Evolutionary conservation across 1,140 invertebrate species (phyloP).

Genomic region (Cydia amplana): DNA sequence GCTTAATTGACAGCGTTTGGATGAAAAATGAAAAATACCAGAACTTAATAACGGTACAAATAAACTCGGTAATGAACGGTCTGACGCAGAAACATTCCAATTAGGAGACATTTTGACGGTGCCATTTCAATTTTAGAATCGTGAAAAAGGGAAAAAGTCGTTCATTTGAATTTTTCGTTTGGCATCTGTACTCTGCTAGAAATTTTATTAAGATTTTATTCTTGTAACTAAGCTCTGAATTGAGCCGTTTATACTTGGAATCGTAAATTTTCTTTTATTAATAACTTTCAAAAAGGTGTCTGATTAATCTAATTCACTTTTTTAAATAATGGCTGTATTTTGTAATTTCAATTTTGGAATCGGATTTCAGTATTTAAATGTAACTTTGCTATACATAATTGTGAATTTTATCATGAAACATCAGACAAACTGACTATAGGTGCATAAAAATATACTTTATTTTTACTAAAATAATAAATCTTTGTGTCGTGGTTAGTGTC

Average conservation of each 20-base stretch:
- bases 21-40: neutral
- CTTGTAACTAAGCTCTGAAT: neutral
- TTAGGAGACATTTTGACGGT: constrained; percentile 13
- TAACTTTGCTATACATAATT: too few species aligned
- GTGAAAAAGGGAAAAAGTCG: neutral
- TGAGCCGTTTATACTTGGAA: neutral
- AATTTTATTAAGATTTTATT: neutral
- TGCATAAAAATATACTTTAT: too few species aligned
- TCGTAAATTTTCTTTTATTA: neutral
- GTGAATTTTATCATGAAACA: too few species aligned
- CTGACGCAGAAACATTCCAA: neutral
- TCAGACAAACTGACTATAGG: too few species aligned
- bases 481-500: too few species aligned
- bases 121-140: constrained; percentile 3
- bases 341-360: too few species aligned
- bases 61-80: constrained; percentile 4
- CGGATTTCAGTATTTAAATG: too few species aligned
- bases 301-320: too few species aligned
- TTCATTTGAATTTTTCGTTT: constrained; percentile 9
- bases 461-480: too few species aligned
- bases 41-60: constrained; percentile 15
- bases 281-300: neutral
- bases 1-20: neutral
- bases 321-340: too few species aligned
- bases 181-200: neutral